Conservation (phyloP, 2,113 vertebrate genomes). For the Proteles cristata region DNA sequence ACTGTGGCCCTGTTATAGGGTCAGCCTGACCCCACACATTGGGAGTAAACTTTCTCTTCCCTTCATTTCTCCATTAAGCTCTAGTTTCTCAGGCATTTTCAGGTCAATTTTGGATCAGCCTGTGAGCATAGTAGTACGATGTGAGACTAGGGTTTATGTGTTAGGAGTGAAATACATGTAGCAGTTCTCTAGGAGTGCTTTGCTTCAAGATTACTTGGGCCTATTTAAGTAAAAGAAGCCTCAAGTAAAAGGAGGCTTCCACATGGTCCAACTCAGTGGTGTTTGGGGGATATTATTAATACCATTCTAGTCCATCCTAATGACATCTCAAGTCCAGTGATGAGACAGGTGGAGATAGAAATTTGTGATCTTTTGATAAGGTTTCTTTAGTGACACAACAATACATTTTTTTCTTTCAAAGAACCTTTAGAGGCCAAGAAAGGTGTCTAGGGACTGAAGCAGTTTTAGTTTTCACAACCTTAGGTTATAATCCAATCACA, state of each 20-base stretch:
- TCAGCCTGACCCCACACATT: not conserved
- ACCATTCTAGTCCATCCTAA: not conserved
- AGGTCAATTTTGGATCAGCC: not conserved
- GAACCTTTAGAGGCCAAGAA: not conserved
- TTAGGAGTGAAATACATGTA: not conserved
- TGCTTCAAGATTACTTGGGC: not conserved
- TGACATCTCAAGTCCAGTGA: not conserved
- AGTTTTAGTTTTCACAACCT: not conserved
- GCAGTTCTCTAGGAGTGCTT: not conserved
- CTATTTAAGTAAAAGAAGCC: not conserved
- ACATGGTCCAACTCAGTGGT: not conserved
- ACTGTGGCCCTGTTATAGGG: not conserved
- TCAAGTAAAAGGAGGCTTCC: not conserved
- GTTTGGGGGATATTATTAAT: not conserved
- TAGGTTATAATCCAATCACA: not conserved
- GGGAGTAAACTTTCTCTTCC: not conserved
- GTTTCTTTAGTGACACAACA: not conserved
- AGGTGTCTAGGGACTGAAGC: not conserved
- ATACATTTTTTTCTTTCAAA: constrained; percentile 1
- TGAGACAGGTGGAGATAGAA: not conserved
- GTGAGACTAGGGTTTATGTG: not conserved
- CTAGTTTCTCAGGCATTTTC: not conserved
- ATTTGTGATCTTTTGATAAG: constrained; percentile 18
- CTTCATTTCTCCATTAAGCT: not conserved
- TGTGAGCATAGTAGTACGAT: not conserved